phyloP scores from a whole-genome alignment of 2,797 vertebrate genomes.

The Phrynocephalus forsythii region DNA sequence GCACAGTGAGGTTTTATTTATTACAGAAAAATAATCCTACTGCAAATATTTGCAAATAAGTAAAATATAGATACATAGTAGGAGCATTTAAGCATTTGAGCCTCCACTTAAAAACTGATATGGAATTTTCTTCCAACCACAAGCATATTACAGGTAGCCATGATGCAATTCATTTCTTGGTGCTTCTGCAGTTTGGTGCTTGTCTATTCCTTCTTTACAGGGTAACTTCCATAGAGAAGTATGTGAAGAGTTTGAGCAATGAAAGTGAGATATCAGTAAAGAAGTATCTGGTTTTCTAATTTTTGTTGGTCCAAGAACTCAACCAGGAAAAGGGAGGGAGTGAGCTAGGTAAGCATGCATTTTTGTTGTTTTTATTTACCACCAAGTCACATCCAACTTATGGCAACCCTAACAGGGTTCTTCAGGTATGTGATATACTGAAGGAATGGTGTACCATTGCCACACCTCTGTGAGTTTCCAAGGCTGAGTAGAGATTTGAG shows the following conservation, averaged over 20 bases:
- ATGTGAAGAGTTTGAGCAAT: not conserved
- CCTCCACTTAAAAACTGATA: not conserved
- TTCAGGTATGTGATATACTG: too few relatives aligned
- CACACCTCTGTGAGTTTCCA: too few relatives aligned
- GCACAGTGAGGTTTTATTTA: not conserved
- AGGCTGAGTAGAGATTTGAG: too few relatives aligned
- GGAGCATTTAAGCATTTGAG: not conserved
- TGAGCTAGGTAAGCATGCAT: too few relatives aligned
- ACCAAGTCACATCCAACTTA: too few relatives aligned
- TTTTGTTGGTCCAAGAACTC: not conserved
- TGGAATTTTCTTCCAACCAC: conserved; percentile 1
- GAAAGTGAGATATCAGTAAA: not conserved
- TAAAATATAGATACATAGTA: not conserved
- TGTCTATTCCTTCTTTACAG: not conserved
- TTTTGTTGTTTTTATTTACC: too few relatives aligned
- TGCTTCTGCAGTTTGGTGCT: not conserved
- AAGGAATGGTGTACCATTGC: too few relatives aligned
- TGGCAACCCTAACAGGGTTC: too few relatives aligned
- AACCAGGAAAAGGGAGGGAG: too few relatives aligned
- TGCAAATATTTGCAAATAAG: not conserved
- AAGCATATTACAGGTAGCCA: not conserved
- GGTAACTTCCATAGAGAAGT: not conserved
- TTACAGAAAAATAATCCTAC: not conserved
- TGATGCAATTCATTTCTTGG: not conserved
- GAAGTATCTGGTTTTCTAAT: not conserved